A percentile compares a stretch with the other conserved stretches of the same genome.
These are phyloP conservation scores for Spatula clypeata DNA, from an alignment of 2,797 vertebrate species.

Conservation along the genomic window DNA sequence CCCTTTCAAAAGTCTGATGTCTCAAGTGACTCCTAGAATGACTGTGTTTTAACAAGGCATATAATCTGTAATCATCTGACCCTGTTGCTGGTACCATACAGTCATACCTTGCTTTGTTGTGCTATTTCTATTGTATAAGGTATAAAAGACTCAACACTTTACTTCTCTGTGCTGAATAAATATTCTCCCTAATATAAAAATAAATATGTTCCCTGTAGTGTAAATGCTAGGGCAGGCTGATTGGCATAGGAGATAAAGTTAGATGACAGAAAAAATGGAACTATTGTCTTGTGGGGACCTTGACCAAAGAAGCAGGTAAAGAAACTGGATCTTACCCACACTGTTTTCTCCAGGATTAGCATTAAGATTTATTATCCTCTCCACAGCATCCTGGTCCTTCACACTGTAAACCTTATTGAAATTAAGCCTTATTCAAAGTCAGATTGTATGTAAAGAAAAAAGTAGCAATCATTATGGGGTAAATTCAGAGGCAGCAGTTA, in stretches of 20 bases:
- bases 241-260: background rate
- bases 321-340: background rate
- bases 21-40: background rate
- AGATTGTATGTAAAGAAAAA: background rate
- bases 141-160: background rate
- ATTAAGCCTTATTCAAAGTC: background rate
- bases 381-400: background rate
- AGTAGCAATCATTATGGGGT: background rate
- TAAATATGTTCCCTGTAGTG: background rate
- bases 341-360: background rate
- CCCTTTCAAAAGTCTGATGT: background rate
- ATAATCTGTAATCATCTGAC: background rate
- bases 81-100: background rate
- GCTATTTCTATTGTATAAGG: background rate
- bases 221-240: background rate
- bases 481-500: background rate
- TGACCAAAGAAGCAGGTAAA: background rate
- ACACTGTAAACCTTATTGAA: background rate
- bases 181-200: background rate
- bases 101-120: background rate
- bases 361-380: background rate
- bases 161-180: background rate
- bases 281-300: background rate
- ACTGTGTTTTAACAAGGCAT: background rate
- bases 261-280: background rate